A percentile compares a stretch with the other conserved stretches of the same genome.
These are phyloP conservation scores for Iselma pallidipennis DNA, from an alignment of 2,888 invertebrate genomes.

Conservation along the genomic window DNA sequence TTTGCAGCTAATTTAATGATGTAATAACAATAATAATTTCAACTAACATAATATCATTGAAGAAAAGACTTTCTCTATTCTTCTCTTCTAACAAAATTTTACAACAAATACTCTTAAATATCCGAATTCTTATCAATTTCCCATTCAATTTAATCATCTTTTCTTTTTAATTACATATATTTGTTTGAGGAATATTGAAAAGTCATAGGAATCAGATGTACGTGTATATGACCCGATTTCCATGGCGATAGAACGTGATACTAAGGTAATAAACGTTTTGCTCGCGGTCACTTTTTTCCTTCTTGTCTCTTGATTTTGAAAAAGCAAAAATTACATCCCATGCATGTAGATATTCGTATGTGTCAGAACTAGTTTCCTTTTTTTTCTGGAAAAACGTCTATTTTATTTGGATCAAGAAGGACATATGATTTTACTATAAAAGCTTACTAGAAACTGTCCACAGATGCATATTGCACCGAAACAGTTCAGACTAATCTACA, in stretches of 20 bases:
- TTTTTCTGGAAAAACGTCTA: conserved; percentile 10
- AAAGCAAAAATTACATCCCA: conserved; percentile 17
- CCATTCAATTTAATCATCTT: no score
- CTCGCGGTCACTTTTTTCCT: not conserved
- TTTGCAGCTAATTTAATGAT: not conserved
- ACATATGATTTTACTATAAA: conserved; percentile 13
- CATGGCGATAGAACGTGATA: not conserved
- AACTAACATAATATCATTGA: not conserved
- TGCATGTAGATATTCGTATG: not conserved
- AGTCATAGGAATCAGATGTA: no score
- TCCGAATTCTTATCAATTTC: no score
- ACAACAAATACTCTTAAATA: no score
- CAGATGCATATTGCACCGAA: conserved; percentile 1
- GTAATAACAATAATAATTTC: not conserved
- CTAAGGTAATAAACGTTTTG: not conserved
- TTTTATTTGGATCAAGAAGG: conserved; percentile 20
- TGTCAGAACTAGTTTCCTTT: not conserved
- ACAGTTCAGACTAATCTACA: not conserved
- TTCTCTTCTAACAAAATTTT: not conserved
- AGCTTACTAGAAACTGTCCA: conserved; percentile 13
- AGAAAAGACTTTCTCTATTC: not conserved
- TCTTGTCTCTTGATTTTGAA: not conserved
- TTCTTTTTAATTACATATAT: no score
- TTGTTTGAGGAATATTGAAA: no score
- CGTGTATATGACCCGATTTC: not conserved